Base-by-base conservation (phyloP, 2,888 invertebrate genomes). In the Trissoscelio sp. region DNA sequence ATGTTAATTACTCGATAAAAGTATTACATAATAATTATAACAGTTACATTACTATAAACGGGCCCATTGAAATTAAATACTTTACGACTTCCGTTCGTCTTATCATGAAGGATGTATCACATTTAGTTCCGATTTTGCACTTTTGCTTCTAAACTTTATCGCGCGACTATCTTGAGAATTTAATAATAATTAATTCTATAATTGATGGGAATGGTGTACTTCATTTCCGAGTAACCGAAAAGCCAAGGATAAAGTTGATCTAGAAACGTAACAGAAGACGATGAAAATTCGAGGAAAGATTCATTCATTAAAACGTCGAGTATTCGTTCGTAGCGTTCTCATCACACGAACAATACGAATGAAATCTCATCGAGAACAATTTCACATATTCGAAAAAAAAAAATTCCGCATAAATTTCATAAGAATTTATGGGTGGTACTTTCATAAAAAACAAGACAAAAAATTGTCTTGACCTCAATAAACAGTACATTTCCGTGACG, bases 71-170 rank as follows among this genome's bases (percentile, higher is more conserved):
- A 75, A 67, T 48, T n/a, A 11, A 60, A 69, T 31, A 69, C 24
- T 6, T 31, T 34, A 51, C 60, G 60, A 75, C 60, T 69, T 67
- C 73, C 60, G 67, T 70, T 70, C 34, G 24, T 70, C 37, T 78
- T 70, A 78, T 78, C 64, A 20, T 11, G 34, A 20, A 64, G 70
- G 70, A 67, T 66, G 75, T 70, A 78, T 78, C 72, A 79, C 57
- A 57, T 79, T 79, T 44, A 62, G 37, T 72, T 70, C 72, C 69
- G 70, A 78, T 39, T 64, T 62, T 78, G 78, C 69, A 78, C 7
- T 78, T 70, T 77, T 60, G 16, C 12, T 37, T 57, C 31, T 16
- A 46, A n/a, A 55, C 39, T 6, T 37, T 77, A 60, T 39, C 53
- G 20, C 24, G 6, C 14, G 28, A 24, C 18, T 46, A 48, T 20